Base-by-base conservation (phyloP, 2,888 invertebrate species). In the Phorcus lineatus region DNA sequence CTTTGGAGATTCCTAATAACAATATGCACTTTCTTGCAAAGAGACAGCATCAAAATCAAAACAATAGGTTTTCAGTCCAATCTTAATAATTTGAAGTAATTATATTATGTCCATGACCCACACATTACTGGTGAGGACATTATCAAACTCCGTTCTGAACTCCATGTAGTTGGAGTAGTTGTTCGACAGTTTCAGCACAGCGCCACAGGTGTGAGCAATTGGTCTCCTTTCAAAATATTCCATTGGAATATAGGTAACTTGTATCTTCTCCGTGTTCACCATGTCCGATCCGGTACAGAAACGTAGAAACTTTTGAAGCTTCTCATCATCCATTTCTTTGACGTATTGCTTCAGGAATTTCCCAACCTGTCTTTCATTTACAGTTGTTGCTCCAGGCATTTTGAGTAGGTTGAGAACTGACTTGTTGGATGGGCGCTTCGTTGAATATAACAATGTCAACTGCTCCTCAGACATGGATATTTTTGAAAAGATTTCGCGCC, bases 41-140 rank as follows among this genome's bases (percentile, higher is more conserved):
- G 7, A 7, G 7, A 36, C 36, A 36, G n/a, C n/a, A n/a, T n/a
- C n/a, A n/a, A n/a, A n/a, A n/a, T n/a, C n/a, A n/a, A n/a, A n/a
- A n/a, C n/a, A n/a, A n/a, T n/a, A n/a, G n/a, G 36, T 6, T 36
- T 36, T 47, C 47, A 47, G 13, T 47, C 47, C 7, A 47, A 47
- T 47, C 1, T 47, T 47, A 4, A 47, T 9, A 6, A 9, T 47
- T 47, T 47, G 13, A 47, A 47, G 4, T 1, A 1, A 3, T 70
- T 70, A 70, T 28, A 75, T 52, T 3, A 52, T 47, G 52, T 75
- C 75, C 75, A 75, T 75, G 22, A 75, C 28, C 75, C 53, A 75
- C 31, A 75, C n/a, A 22, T 52, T 36, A 24, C 75, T 75, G n/a
- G n/a, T 28, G n/a, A 75, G 52, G 11, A 76, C 24, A n/a, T 53